Base-by-base conservation (phyloP, 64 coral and sea anemone genomes). In the Actinia equina region DNA sequence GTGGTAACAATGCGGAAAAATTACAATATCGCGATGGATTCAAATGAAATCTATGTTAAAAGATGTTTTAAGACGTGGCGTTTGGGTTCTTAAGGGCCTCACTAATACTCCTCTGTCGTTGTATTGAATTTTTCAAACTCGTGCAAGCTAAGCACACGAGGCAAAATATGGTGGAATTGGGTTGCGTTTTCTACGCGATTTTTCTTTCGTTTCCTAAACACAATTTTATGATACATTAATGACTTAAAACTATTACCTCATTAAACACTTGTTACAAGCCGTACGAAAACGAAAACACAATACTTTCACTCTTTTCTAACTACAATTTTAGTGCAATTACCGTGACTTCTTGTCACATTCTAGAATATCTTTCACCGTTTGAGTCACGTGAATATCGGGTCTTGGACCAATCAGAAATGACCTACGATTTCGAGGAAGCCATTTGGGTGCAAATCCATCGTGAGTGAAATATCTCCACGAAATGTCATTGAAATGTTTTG, bases 401-500 rank as follows among this genome's bases (percentile, higher is more conserved):
- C 69, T 74, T 37, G n/a, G 69, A 74, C 69, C 69, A 42, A 74
- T 74, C 69, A 41, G 0, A 74, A 41, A 74, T 74, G 69, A 74
- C 26, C 12, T 30, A 74, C 69, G 1, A 60, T 60, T 18, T 19
- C 15, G 22, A 69, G 63, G 30, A 69, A 26, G 63, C 63, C 69
- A 74, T 15, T 74, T 11, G 69, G 14, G 69, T 74, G 69, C 26
- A 41, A 15, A 15, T 41, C 27, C 23, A 65, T 65, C 62, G 1
- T 65, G 62, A 65, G n/a, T 65, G n/a, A 65, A 65, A 65, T 65
- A 27, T 14, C 69, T 74, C 69, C 25, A 41, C 27, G 16, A 74
- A 74, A 74, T 74, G 69, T 74, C 69, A 74, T 74, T 74, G 22
- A 74, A 74, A 74, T 74, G 26, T 74, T 16, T 54, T 54, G 30